A percentile compares a stretch with the other conserved stretches of the same genome.
Conservation (phyloP, 2,888 invertebrate genomes). For the Chymomyza fuscimana region DNA sequence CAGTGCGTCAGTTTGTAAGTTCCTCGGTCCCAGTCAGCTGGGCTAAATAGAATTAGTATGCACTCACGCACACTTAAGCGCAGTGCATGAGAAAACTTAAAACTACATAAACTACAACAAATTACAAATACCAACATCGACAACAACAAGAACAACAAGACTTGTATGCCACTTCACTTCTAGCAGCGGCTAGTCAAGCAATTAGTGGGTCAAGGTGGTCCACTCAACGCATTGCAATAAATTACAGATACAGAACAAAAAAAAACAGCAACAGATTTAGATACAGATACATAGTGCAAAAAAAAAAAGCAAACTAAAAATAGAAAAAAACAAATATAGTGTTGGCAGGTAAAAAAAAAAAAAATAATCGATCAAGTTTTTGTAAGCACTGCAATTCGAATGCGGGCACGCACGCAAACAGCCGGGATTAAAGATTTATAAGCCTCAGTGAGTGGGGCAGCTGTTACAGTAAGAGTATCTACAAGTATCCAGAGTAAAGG, state of each 20-base stretch:
- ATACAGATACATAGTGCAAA: conserved; percentile 40
- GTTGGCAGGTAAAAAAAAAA: background rate
- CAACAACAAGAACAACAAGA: no score
- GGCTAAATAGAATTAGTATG: background rate
- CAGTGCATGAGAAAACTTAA: background rate
- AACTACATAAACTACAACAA: background rate
- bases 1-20: background rate
- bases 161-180: background rate
- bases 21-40: background rate
- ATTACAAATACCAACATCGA: background rate
- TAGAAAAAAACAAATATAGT: conserved; percentile 34
- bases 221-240: conserved; percentile 52
- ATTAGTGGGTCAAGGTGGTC: conserved; percentile 74
- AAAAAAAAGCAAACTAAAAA: conserved; percentile 59
- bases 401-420: conserved; percentile 26
- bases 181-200: conserved; percentile 39
- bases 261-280: background rate
- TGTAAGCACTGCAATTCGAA: conserved; percentile 28
- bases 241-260: conserved; percentile 25
- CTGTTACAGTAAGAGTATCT: background rate
- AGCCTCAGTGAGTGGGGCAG: background rate
- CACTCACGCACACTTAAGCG: conserved; percentile 1
- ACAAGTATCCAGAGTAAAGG: background rate
- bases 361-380: background rate
- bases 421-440: background rate